Conservation (phyloP, 2,113 vertebrate species). For the Falco punctatus region DNA sequence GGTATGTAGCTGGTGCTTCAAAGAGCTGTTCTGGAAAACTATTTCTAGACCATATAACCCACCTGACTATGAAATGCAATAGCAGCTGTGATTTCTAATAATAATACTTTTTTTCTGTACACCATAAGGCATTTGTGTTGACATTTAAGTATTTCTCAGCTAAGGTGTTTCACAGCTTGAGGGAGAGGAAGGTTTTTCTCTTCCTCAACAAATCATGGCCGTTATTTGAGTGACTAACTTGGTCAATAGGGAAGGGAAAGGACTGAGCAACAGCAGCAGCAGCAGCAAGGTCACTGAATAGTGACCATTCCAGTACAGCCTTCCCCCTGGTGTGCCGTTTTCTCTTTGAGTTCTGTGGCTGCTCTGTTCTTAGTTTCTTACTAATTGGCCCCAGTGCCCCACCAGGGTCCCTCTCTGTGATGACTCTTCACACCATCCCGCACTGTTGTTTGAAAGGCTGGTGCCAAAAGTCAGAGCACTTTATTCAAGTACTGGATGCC, state of each 20-base stretch:
- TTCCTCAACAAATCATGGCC: not conserved
- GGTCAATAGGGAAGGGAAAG: not conserved
- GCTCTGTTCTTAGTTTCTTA: not conserved
- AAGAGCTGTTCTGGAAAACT: not conserved
- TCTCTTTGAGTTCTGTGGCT: fast-evolving
- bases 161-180: slow-evolving; percentile 21
- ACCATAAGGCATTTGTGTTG: slow-evolving; percentile 8
- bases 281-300: not conserved
- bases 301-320: not conserved
- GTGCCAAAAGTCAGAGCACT: not conserved
- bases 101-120: not conserved
- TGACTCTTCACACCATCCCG: not conserved
- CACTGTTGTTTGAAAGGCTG: not conserved
- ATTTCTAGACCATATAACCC: not conserved
- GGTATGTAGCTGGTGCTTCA: not conserved
- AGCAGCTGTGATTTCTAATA: slow-evolving; percentile 41
- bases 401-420: not conserved
- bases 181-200: slow-evolving; percentile 9
- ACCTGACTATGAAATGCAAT: slow-evolving; percentile 21
- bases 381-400: not conserved
- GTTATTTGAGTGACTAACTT: not conserved
- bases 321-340: not conserved
- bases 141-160: slow-evolving; percentile 17
- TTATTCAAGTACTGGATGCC: not conserved
- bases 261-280: not conserved